A percentile compares a stretch with the other conserved stretches of the same genome.
Evolutionary conservation across 2,113 vertebrate genomes (phyloP).

Genomic region (Salvelinus sp.): DNA sequence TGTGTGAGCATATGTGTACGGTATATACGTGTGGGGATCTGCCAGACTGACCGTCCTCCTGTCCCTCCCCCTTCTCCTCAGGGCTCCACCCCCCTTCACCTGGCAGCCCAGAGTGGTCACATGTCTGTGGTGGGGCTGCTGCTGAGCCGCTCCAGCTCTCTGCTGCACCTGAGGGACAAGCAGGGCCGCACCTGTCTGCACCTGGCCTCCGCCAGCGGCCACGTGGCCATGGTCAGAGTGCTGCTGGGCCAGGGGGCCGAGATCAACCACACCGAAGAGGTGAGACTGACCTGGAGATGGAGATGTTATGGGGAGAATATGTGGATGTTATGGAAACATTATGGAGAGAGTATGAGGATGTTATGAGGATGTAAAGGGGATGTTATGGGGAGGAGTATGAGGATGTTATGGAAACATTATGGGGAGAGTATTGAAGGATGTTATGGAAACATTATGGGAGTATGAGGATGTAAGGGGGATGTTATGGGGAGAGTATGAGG

Average conservation of each 20-base stretch:
- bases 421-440: no score
- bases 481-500: no score
- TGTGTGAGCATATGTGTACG: background rate
- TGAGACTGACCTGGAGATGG: conserved; percentile 12
- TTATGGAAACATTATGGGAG: no score
- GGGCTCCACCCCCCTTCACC: conserved; percentile 62
- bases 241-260: conserved; percentile 55
- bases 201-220: conserved; percentile 49
- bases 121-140: conserved; percentile 59
- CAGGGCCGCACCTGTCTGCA: conserved; percentile 59
- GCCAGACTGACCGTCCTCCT: background rate
- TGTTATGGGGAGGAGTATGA: no score
- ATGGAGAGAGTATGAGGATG: no score
- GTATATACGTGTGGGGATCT: background rate
- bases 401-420: no score
- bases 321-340: no score
- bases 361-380: no score
- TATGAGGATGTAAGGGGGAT: no score
- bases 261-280: conserved; percentile 62
- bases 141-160: conserved; percentile 58
- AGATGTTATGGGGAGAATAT: no score
- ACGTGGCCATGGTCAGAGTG: conserved; percentile 51
- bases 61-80: conserved; percentile 13
- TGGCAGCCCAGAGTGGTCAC: conserved; percentile 62
- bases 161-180: conserved; percentile 59